phyloP scores from a whole-genome alignment of 2,113 vertebrate species.

The Zootoca vivipara region DNA sequence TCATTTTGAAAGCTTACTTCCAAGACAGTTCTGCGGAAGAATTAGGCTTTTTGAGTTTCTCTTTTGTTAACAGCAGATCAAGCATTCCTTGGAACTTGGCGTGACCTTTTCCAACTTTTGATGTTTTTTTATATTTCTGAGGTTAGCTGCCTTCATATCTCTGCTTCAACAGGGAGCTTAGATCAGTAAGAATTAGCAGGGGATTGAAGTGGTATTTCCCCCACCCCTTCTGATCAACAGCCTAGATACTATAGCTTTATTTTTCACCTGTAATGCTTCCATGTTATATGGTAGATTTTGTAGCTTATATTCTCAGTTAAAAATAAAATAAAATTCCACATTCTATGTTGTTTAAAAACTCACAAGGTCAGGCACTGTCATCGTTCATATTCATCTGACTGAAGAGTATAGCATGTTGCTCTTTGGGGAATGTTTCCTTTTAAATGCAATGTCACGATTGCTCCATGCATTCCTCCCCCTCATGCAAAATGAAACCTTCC shows the following conservation, averaged over 20 bases:
- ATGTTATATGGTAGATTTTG: conserved; percentile 23
- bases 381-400: not conserved
- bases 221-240: conserved; percentile 7
- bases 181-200: conserved; percentile 65
- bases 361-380: not conserved
- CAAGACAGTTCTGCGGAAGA: conserved; percentile 45
- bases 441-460: not conserved
- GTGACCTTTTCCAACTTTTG: conserved; percentile 69
- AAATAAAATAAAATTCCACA: not conserved
- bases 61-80: conserved; percentile 63
- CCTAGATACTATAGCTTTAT: conserved; percentile 44
- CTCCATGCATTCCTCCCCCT: not conserved
- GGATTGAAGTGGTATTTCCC: conserved; percentile 47
- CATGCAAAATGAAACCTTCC: not conserved
- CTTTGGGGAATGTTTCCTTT: not conserved
- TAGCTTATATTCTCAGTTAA: not conserved
- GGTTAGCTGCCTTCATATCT: conserved; percentile 57
- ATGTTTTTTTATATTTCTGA: conserved; percentile 58
- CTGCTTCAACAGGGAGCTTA: conserved; percentile 46
- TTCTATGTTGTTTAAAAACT: not conserved
- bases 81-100: conserved; percentile 56
- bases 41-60: conserved; percentile 52
- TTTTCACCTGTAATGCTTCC: conserved; percentile 33
- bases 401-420: not conserved
- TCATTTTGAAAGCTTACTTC: conserved; percentile 57